These are phyloP conservation scores for Mylabris sibirica DNA, from an alignment of 2,888 invertebrate genomes.

Conservation along the genomic window DNA sequence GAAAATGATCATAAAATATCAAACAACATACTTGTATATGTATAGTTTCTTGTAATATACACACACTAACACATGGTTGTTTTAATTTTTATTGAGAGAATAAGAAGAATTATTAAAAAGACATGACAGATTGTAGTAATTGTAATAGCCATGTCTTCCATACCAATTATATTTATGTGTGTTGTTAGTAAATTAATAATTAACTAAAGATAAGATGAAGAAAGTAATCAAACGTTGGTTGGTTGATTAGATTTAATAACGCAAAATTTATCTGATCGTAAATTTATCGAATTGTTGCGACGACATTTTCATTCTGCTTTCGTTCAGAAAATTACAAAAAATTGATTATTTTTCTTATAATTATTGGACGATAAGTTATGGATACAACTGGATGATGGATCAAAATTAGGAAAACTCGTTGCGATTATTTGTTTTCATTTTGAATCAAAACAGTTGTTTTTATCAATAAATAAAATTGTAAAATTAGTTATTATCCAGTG, in stretches of 20 bases:
- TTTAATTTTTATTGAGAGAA: not conserved
- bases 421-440: slow-evolving; percentile 1
- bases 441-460: not conserved
- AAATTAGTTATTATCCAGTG: no score
- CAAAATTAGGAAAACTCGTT: not conserved
- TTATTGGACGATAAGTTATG: not conserved
- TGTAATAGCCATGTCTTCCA: not conserved
- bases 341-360: not conserved
- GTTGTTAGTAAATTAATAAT: not conserved
- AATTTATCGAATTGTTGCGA: slow-evolving; percentile 15
- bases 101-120: not conserved
- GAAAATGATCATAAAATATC: slow-evolving; percentile 18
- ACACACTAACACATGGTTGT: not conserved
- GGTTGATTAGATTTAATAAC: not conserved
- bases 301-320: slow-evolving; percentile 18
- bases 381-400: slow-evolving; percentile 11
- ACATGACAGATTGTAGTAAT: not conserved
- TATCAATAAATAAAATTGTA: not conserved
- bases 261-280: slow-evolving; percentile 8
- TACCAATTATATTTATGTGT: slow-evolving; percentile 5
- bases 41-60: not conserved
- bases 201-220: not conserved
- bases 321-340: not conserved
- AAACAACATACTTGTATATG: slow-evolving; percentile 12
- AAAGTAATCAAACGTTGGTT: not conserved